Evolutionary conservation across 2,113 vertebrate species (phyloP), one percentile per base, ranked within the genome.

Genomic region (Sardina pilchardus): DNA sequence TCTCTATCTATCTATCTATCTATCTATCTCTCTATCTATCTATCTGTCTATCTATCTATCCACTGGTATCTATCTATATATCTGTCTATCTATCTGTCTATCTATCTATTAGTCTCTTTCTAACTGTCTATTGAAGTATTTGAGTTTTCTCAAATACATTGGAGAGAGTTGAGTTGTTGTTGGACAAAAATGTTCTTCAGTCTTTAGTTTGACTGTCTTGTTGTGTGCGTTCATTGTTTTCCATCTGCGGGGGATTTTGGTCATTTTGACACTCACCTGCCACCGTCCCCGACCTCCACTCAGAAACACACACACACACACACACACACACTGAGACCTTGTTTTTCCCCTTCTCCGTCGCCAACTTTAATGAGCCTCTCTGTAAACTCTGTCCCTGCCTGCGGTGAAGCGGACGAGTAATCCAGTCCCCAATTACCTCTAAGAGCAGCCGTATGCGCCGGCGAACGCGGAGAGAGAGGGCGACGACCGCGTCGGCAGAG

Each of bases 361-460:
- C 34, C 30, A 78, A 78, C 71, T 78, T 78, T 36, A 78, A 78
- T 36, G 71, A 36, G 30, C 71, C 34, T 78, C 71, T 78, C 53
- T 1, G 17, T 30, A 39, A 78, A 78, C 71, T 36, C 34, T 78
- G 2, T 78, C 10, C 34, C 30, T 75, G 67, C 39, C 39, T 42
- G 39, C 4, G 39, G 39, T 42, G 39, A 42, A 42, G n/a, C n/a
- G 39, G 39, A 42, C 14, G 26, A 39, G 34, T 78, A 78, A 78
- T 78, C 71, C 34, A 17, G 3, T 78, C 30, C 30, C 36, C 71
- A 78, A 78, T 78, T 78, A 78, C 30, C 12, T 17, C 71, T 78
- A 78, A 78, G 71, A 78, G 71, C 71, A 78, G 63, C n/a, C n/a
- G n/a, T n/a, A n/a, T n/a, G n/a, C n/a, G n/a, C n/a, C n/a, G n/a